phyloP scores from a whole-genome alignment of 2,888 invertebrate genomes.

The Pegoplata infirma region DNA sequence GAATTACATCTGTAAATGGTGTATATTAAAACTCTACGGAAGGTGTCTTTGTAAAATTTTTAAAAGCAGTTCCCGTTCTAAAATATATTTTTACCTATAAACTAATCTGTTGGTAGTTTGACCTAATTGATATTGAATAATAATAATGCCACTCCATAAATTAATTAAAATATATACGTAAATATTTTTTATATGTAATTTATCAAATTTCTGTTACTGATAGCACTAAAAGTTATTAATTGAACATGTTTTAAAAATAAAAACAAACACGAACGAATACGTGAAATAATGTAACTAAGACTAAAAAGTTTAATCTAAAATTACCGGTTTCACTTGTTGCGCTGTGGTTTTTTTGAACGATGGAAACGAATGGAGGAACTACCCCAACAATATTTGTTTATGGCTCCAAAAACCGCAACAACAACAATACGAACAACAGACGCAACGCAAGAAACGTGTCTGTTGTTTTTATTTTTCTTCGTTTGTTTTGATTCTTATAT shows the following conservation, averaged over 20 bases:
- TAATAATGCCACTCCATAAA: too few relatives aligned
- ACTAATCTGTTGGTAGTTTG: background rate
- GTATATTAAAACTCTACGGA: too few relatives aligned
- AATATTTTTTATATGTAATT: too few relatives aligned
- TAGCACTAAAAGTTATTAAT: background rate
- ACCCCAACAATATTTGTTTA: conserved; percentile 42
- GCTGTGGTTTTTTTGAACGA: background rate
- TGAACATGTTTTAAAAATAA: conserved; percentile 32
- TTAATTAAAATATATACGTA: too few relatives aligned
- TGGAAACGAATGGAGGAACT: conserved; percentile 18
- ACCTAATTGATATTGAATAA: background rate
- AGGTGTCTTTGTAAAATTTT: too few relatives aligned
- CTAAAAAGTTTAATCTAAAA: conserved; percentile 3
- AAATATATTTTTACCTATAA: too few relatives aligned
- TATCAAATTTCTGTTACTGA: conserved; percentile 18
- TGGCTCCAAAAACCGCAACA: background rate
- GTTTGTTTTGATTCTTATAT: conserved; percentile 56
- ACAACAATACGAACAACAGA: background rate
- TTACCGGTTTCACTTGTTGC: conserved; percentile 34
- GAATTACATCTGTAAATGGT: too few relatives aligned
- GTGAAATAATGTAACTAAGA: background rate
- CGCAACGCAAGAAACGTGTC: background rate
- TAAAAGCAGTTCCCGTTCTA: too few relatives aligned
- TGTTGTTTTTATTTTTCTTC: conserved; percentile 24
- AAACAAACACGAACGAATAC: background rate